Evolutionary conservation across 2,888 invertebrate genomes (phyloP), one percentile per base, ranked within the genome.

Genomic region (Eupithecia insigniata): DNA sequence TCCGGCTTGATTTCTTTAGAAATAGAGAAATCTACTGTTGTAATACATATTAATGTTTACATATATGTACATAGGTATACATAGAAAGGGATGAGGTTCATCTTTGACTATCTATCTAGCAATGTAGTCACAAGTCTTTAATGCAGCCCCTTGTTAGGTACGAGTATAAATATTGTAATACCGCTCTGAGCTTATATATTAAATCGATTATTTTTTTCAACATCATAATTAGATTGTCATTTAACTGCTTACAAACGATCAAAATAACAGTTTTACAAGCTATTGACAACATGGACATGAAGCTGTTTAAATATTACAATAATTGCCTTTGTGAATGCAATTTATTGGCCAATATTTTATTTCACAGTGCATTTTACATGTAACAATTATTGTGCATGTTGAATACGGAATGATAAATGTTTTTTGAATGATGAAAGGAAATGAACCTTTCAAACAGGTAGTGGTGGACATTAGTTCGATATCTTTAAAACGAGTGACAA

Each of bases 401-500:
- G 30, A 30, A 30, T 18, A 16, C 61, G 22, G 1, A 62, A 62
- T 34, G 34, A 62, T 32, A 60, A 60, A 60, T 32, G 32, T 32
- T 32, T 62, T 28, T 46, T 36, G 46, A 66, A 65, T 60, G 26
- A 34, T 61, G 22, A 18, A 22, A 69, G 72, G 66, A 69, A 72
- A 69, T 72, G 34, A 69, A 66, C 67, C 60, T 60, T 68, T 46
- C 46, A 65, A 61, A 32, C 61, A 55, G 18, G 67, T 36, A 28
- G 65, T 58, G 14, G 28, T 10, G 51, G 36, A 46, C 22, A 39
- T 39, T 72, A 65, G 43, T 58, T 65, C 62, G 39, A 34, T 61
- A 65, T 60, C 61, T 69, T 66, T 46, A 32, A 71, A 64, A 62
- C 43, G 67, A 61, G 65, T 60, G 68, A 72, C 72, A 61, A 28